Conservation (phyloP, 2,113 vertebrate genomes). For the Amia ocellicauda region DNA sequence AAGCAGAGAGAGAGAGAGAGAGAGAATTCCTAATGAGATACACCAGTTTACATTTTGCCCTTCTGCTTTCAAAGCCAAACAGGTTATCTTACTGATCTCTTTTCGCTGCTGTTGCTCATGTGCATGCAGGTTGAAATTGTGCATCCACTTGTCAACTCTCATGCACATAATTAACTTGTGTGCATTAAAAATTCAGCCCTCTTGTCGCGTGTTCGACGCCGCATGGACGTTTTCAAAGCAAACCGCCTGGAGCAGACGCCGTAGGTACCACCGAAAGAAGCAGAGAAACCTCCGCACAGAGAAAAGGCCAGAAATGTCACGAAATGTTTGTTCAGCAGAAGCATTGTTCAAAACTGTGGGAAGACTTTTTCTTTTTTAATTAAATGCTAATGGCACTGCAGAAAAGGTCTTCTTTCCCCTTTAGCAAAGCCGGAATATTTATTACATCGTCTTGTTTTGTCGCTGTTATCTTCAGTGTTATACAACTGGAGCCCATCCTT, state of each 20-base stretch:
- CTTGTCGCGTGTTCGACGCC: no score
- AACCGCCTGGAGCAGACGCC: neutral
- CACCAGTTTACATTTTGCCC: no score
- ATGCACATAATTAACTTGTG: no score
- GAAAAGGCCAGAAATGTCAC: conserved; percentile 44
- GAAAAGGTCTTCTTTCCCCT: conserved; percentile 33
- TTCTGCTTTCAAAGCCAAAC: no score
- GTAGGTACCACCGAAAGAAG: neutral
- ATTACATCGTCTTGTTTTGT: conserved; percentile 19
- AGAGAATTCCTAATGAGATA: no score
- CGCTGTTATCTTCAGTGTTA: neutral
- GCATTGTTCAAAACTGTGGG: neutral
- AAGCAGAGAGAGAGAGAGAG: no score
- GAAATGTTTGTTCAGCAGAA: conserved; percentile 37
- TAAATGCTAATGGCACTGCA: conserved; percentile 31
- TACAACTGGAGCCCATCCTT: neutral
- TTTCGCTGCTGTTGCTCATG: no score
- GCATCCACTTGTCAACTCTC: no score
- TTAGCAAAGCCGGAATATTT: conserved; percentile 41
- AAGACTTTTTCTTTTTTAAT: conserved; percentile 19
- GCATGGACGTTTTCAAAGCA: no score
- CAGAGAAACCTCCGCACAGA: conserved; percentile 16
- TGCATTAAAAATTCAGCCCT: no score
- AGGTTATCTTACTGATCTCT: no score
- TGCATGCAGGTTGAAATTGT: no score